phyloP scores from a whole-genome alignment of 2,888 invertebrate species.

The Drosophila mulleri region DNA sequence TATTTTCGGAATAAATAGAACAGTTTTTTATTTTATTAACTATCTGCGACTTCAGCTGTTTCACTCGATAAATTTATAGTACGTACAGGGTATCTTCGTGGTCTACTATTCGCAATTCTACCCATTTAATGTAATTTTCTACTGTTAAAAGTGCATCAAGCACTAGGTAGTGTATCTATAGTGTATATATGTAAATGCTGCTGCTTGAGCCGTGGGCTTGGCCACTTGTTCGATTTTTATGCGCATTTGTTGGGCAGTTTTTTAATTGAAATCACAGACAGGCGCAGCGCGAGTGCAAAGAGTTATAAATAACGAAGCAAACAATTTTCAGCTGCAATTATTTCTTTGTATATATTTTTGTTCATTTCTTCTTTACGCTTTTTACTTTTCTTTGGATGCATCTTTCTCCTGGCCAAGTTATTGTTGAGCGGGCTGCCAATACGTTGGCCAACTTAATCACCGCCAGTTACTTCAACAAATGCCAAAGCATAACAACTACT shows the following conservation, averaged over 20 bases:
- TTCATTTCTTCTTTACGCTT: not conserved
- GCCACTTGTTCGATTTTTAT: conserved; percentile 42
- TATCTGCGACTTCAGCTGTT: not conserved
- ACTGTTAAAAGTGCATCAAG: conserved; percentile 50
- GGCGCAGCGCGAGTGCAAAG: conserved; percentile 33
- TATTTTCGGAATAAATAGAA: no score
- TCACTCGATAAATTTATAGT: not conserved
- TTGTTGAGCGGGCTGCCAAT: conserved; percentile 59
- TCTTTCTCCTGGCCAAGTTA: conserved; percentile 40
- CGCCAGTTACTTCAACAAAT: conserved; percentile 70
- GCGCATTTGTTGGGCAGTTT: conserved; percentile 55
- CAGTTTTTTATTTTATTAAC: not conserved
- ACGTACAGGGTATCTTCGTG: conserved; percentile 4
- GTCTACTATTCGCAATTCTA: not conserved
- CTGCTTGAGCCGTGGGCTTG: conserved; percentile 12
- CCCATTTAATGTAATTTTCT: conserved; percentile 46
- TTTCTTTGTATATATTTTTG: conserved; percentile 25
- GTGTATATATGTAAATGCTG: conserved; percentile 24
- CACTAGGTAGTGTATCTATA: conserved; percentile 35
- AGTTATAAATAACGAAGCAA: conserved; percentile 52
- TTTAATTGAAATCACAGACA: conserved; percentile 78
- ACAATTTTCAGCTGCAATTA: conserved; percentile 65
- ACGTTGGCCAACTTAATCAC: conserved; percentile 74
- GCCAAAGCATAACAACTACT: conserved; percentile 77
- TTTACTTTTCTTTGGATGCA: conserved; percentile 7